Base-by-base conservation (phyloP, 2,888 invertebrate species). In the Coelopa pilipes region DNA sequence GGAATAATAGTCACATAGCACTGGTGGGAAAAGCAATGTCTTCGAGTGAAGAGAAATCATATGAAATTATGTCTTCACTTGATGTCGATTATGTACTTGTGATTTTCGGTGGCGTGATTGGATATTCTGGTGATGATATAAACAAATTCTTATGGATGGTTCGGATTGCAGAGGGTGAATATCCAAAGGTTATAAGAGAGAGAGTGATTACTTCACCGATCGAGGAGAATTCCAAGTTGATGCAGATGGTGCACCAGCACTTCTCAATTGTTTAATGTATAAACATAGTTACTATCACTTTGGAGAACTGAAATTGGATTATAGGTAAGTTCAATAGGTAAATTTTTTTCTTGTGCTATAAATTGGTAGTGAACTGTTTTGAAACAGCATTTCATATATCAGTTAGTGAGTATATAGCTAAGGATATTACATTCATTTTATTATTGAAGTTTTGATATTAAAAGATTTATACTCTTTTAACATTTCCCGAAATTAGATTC, bases 61-160 rank as follows among this genome's bases (percentile, higher is more conserved):
- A 98, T 86, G 93, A 96, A 76, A 99, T 99, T 72, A 99, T 99
- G 99, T 94, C 95, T 0, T 92, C 93, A 76, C 88, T 99, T 72
- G 99, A 98, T 88, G 99, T 99, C 1, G 97, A 99, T 87, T 99
- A 99, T 85, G 99, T 99, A 19, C 90, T 99, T 77, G 98, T 99
- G 9, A 99, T 99, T 84, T 99, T 99, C 88, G 99, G 99, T n/a
- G 99, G 99, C 9, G 97, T 99, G 72, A 99, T 99, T 82, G 99
- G 99, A 0, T 99, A 99, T 88, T 98, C 98, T 0, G 99, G 98
- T 0, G 99, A 99, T 85, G 99, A 99, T 86, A 99, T 99, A 84
- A 99, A 99, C 87, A 99, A 99, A 89, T 99, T 99, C 87, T 91
- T 99, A 78, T 99, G 99, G 99, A 99, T 99, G 99, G 99, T 99